Base-by-base conservation (phyloP, 2,797 vertebrate genomes). In the Anas acuta region DNA sequence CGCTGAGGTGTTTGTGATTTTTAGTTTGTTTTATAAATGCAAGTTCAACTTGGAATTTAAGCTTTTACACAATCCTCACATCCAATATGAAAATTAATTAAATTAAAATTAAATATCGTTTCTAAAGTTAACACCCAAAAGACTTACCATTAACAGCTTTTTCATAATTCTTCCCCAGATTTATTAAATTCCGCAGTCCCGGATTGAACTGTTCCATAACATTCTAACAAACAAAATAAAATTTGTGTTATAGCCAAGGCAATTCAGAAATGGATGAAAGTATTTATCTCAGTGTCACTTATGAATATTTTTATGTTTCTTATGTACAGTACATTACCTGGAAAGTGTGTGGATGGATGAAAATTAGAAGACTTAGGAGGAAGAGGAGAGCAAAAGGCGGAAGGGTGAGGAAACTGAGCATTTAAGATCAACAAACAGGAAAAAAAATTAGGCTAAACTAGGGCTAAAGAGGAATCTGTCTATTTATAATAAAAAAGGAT, bases 161-260 rank as follows among this genome's bases (percentile, higher is more conserved):
- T 97, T 99, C 99, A 37, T 99, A 99, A 98, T 97, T 99, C 97
- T 99, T 99, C 62, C 99, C 99, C n/a, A 99, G 98, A 97, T 98
- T 99, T 96, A 99, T 99, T 96, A 99, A 98, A 97, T 99, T 99
- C 96, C 99, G 98, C 93, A 99, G 97, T 30, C 99, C 98, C 1
- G 99, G 99, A 97, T 99, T 99, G 97, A 99, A 99, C 95, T 99
- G 99, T 87, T 99, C 99, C 99, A 99, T 98, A 94, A 99, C 99
- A 99, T 99, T 99, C 99, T 99, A 96, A 82, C 7, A 95, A 96
- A 94, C 19, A 96, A 96, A 95, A 92, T 12, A 92, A 84, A 86
- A 89, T 76, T 17, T 60, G 62, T 76, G 72, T 95, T 90, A 88
- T 1, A 76, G 75, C 11, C 61, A 67, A 76, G 43, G 19, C 43